Conservation (phyloP, 2,888 invertebrate genomes). For the Callinectes sapidus region DNA sequence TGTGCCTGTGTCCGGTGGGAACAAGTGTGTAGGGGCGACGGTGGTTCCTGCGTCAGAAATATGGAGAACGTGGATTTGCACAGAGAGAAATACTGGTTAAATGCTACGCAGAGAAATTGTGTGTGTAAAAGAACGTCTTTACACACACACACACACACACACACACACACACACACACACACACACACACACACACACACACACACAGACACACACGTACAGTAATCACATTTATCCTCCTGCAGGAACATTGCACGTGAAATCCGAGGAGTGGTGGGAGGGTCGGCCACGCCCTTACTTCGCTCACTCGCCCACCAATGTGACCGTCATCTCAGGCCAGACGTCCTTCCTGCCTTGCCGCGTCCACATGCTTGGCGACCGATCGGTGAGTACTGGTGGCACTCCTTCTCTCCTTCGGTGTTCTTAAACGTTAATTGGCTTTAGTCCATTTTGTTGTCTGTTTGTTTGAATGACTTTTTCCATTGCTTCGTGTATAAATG, state of each 20-base stretch:
- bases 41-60: neutral
- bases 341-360: constrained; percentile 65
- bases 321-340: constrained; percentile 62
- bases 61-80: neutral
- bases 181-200: neutral
- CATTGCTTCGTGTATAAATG: neutral
- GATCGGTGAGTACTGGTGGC: constrained; percentile 49
- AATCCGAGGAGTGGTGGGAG: constrained; percentile 32
- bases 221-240: neutral
- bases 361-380: constrained; percentile 65
- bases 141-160: neutral
- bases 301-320: constrained; percentile 57
- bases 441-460: neutral
- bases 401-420: neutral
- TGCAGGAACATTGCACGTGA: neutral
- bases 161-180: constrained; percentile 7
- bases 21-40: neutral
- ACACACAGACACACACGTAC: neutral
- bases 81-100: neutral
- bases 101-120: neutral
- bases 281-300: constrained; percentile 60
- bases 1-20: neutral
- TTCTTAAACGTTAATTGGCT: neutral
- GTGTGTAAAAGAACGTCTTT: neutral
- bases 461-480: neutral